phyloP scores from a whole-genome alignment of 2,888 invertebrate genomes.

The Graphium colonna region DNA sequence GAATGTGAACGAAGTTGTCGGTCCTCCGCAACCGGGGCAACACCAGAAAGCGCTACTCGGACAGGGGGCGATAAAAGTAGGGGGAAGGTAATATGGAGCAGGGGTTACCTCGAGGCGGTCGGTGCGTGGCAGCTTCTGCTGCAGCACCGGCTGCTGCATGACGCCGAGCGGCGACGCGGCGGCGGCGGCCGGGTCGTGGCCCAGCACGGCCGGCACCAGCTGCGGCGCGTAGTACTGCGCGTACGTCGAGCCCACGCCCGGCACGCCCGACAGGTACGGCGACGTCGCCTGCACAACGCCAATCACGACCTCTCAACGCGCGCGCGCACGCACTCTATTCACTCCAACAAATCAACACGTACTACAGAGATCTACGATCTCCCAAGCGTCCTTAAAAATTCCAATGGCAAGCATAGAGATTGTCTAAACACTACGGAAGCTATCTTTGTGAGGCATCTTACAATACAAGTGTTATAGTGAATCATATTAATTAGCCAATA shows the following conservation, averaged over 20 bases:
- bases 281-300: constrained; percentile 87
- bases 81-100: constrained; percentile 47
- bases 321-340: not conserved
- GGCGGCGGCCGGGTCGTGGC: constrained; percentile 90
- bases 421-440: constrained; percentile 16
- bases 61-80: constrained; percentile 32
- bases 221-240: constrained; percentile 95
- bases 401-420: constrained; percentile 18
- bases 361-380: not conserved
- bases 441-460: constrained; percentile 15
- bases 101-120: constrained; percentile 96
- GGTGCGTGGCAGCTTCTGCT: constrained; percentile 96
- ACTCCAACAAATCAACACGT: constrained; percentile 13
- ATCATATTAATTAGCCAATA: constrained; percentile 45
- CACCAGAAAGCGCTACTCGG: constrained; percentile 61
- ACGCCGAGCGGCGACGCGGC: constrained; percentile 90
- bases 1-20: constrained; percentile 37
- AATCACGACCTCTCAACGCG: constrained; percentile 19
- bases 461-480: constrained; percentile 17
- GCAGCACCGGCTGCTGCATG: constrained; percentile 92
- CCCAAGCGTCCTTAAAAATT: not conserved
- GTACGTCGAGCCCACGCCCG: constrained; percentile 93
- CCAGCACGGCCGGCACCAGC: constrained; percentile 93
- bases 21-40: constrained; percentile 55
- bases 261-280: constrained; percentile 95